Conservation (phyloP, 2,113 vertebrate genomes). For the Catagonus wagneri region DNA sequence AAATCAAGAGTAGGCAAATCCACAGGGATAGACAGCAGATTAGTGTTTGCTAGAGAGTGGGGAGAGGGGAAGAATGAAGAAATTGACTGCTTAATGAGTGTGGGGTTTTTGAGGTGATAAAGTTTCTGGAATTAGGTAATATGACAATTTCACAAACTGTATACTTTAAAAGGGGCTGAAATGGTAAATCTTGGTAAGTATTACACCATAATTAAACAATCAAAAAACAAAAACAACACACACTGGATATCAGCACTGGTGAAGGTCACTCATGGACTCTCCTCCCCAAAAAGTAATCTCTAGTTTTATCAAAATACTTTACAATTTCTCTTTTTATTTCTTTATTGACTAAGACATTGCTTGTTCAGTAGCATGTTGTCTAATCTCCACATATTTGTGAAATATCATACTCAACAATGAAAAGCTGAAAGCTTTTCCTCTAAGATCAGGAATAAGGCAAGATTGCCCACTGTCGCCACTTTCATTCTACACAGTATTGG, state of each 20-base stretch:
- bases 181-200: background rate
- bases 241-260: background rate
- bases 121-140: background rate
- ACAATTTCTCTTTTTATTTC: no score
- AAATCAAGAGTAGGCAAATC: background rate
- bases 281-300: background rate
- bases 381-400: no score
- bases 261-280: background rate
- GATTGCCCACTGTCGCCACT: no score
- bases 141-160: background rate
- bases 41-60: background rate
- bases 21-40: no score
- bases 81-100: background rate
- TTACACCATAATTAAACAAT: background rate
- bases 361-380: no score
- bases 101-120: background rate
- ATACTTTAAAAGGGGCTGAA: background rate
- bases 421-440: no score
- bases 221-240: background rate
- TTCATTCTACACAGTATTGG: no score
- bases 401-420: no score
- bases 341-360: no score
- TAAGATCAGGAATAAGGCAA: no score
- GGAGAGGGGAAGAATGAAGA: background rate
- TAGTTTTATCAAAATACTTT: no score